Base-by-base conservation (phyloP, 2,888 invertebrate species). In the Microctonus brassicae region DNA sequence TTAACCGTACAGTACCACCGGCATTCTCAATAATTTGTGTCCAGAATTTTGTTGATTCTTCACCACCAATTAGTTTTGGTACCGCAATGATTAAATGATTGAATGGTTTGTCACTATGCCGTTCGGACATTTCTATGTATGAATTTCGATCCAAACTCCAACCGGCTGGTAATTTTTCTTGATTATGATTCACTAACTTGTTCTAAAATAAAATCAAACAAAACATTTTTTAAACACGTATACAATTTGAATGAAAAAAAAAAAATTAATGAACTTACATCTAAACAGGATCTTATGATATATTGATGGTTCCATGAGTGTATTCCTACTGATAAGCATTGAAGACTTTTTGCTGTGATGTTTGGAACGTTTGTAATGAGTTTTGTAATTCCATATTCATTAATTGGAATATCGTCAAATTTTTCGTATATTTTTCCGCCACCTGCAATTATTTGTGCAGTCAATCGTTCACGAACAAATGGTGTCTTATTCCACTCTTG, bases 321-420 rank as follows among this genome's bases (percentile, higher is more conserved):
- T 60, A 94, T 90, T 72, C 92, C 92, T 1, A 91, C 90, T 0
- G 94, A 93, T 52, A 95, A 83, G 76, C 93, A 93, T 76, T 92
- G 91, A 77, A 95, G 89, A 85, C 92, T 94, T 82, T 94, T 94
- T 10, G 92, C 91, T 0, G 95, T 95, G 67, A 92, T 89, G 78
- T 93, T 94, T 52, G 93, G 93, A 17, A 92, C 90, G 9, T 94
- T 92, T 0, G 94, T 92, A 69, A 95, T 90, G 39, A 93, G 87
- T 77, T 89, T 90, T 76, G 91, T 90, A 0, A 87, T 88, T 0
- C 86, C 79, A 79, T 91, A 92, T 69, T 91, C 90, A 70, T 84
- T 89, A 76, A 88, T 88, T 82, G 91, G 88, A 70, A 92, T 88
- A 76, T 90, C 89, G 78, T 90, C 89, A 58, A 88, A 86, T 9